Evolutionary conservation across 2,797 vertebrate genomes (phyloP), one percentile per base, ranked within the genome.

Genomic region (Odontamblyopus rebecca): DNA sequence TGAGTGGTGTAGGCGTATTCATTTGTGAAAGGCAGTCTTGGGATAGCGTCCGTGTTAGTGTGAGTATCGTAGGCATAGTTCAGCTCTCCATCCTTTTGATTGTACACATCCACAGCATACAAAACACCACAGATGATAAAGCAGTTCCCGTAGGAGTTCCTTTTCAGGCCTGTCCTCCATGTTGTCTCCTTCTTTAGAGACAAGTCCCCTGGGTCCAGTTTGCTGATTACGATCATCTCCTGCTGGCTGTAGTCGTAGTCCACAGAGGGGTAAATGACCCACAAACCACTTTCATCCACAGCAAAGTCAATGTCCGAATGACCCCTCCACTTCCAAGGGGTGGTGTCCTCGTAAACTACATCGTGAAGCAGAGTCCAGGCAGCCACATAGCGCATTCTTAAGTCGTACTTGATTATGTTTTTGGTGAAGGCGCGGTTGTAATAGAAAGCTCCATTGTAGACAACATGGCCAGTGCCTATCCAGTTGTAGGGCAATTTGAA

Each of bases 341-440:
- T 98, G 6, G 95, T 96, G 90, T 97, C 97, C 85, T 98, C 96
- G 0, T 98, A 98, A 11, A 98, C 94, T 54, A 96, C 97, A 0
- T 98, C 97, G 0, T 96, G 97, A 71, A 99, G 93, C 73, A 95
- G 93, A 0, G 96, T 95, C 98, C 98, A 99, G 74, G 96, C 95
- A 0, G 96, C 96, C 81, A 99, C 97, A 0, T 95, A 98, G 23
- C 97, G 95, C 93, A 97, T 95, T 74, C 91, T 94, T 87, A 99
- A 90, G 84, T 98, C 96, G 0, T 98, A 99, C 85, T 98, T 99
- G 90, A 99, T 99, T 89, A 99, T 97, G 92, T 99, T 98, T 89
- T 97, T 98, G 89, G 97, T 99, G 93, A 99, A 99, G 85, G 98
- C 97, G 0, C 97, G 93, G 94, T 98, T 98, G 92, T 99, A 99